Conservation (phyloP, 1,140 invertebrate genomes). For the Popillia japonica region DNA sequence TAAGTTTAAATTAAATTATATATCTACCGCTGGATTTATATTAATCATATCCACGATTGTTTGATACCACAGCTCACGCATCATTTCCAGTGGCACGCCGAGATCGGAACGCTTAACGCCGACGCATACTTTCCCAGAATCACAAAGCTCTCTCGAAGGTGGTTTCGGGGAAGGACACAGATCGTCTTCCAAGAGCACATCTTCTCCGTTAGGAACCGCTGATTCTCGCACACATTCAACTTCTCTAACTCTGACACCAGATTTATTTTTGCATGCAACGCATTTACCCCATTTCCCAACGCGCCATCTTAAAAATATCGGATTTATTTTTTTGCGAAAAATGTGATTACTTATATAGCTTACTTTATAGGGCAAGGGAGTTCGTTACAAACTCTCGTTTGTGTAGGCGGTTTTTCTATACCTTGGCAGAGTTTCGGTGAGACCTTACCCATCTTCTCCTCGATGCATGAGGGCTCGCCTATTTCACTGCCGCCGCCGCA, state of each 20-base stretch:
- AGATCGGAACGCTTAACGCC: conserved; percentile 48
- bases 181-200: conserved; percentile 60
- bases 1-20: not conserved
- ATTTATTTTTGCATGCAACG: conserved; percentile 61
- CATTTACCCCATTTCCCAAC: conserved; percentile 64
- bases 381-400: conserved; percentile 61
- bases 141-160: conserved; percentile 57
- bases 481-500: conserved; percentile 63
- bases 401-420: conserved; percentile 56
- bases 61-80: conserved; percentile 52
- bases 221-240: conserved; percentile 63
- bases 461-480: conserved; percentile 61
- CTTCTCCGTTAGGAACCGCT: conserved; percentile 59
- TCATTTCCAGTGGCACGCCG: conserved; percentile 45
- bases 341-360: not conserved
- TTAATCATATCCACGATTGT: conserved; percentile 36
- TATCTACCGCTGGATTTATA: conserved; percentile 14
- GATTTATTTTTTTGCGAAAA: too few relatives aligned
- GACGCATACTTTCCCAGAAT: conserved; percentile 58
- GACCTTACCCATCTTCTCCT: conserved; percentile 61
- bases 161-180: conserved; percentile 59
- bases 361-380: conserved; percentile 54
- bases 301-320: conserved; percentile 60
- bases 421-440: conserved; percentile 59
- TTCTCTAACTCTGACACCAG: conserved; percentile 59